These are phyloP conservation scores for Megastigmus dorsalis DNA, from an alignment of 2,888 invertebrate species.

Conservation along the genomic window DNA sequence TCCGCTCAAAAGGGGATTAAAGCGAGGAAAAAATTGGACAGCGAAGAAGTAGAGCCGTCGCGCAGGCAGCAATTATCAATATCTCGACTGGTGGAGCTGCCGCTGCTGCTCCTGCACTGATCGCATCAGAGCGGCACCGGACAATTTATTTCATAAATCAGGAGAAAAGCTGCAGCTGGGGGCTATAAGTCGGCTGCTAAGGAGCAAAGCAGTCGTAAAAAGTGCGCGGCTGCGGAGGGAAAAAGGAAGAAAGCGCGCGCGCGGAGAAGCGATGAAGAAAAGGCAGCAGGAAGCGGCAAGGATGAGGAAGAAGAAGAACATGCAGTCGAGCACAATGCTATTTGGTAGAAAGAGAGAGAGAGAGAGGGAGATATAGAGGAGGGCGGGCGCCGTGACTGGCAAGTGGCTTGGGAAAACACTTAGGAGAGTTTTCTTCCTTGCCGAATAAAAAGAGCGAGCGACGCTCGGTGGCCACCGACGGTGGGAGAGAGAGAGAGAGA, in stretches of 20 bases:
- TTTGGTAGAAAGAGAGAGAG: no score
- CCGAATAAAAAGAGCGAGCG: conserved; percentile 24
- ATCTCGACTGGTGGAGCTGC: not conserved
- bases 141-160: conserved; percentile 19
- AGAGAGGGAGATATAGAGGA: no score
- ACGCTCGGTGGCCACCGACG: no score
- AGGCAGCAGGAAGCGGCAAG: not conserved
- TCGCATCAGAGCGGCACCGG: not conserved
- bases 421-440: conserved; percentile 18
- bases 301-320: not conserved
- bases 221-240: conserved; percentile 3
- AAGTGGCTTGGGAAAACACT: conserved; percentile 51
- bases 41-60: no score
- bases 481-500: not conserved
- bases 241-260: not conserved
- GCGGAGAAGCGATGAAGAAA: not conserved
- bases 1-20: no score
- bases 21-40: no score
- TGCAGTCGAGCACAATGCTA: conserved; percentile 15
- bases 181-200: conserved; percentile 1
- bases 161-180: not conserved
- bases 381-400: conserved; percentile 24
- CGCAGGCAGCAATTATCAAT: conserved; percentile 5
- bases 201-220: conserved; percentile 13
- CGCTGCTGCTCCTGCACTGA: no score